Evolutionary conservation across 2,888 invertebrate genomes (phyloP), one percentile per base, ranked within the genome.

Genomic region (Gari tellinella): DNA sequence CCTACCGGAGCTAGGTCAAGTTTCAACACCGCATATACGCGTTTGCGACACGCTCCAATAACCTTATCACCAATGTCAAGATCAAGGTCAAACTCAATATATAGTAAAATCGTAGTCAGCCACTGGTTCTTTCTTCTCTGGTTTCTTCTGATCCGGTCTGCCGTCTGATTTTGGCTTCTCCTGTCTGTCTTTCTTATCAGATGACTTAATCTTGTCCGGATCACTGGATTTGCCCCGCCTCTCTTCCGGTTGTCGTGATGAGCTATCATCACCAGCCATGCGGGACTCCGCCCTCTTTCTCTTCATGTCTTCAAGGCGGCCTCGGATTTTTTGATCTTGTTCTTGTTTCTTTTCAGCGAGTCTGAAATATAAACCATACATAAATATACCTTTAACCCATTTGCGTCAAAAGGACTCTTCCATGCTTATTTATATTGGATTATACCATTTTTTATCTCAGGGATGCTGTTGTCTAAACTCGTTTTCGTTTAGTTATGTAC

Each of bases 251-350:
- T 61, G 17, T 15, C 25, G 8, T 3, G 23, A n/a, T 8, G 40
- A 51, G 7, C 25, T 26, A 3, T 57, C 49, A 14, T 25, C 40
- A 41, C 46, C 37, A 38, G 53, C 75, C 17, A 75, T 51, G 8
- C 75, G 69, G 1, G 75, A 75, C 49, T 69, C 75, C 10, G 69
- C 75, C 8, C 69, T 49, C 38, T 65, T 76, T 63, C 67, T 72
- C 63, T 85, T 86, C 75, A 83, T 79, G 57, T 87, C 87, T 49
- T 87, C 85, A 26, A 87, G 69, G 41, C 86, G 77, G 61, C 79
- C 81, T 31, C 82, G 72, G 31, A 87, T 62, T 25, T 82, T 75
- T 12, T 74, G 56, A n/a, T 85, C 86, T 56, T 87, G 87, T 46
- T 79, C 78, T 52, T 80, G 72, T 41, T 87, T 87, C 70, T 83